Evolutionary conservation across 1,140 invertebrate species (phyloP).

Genomic region (Heliconius hermathena): DNA sequence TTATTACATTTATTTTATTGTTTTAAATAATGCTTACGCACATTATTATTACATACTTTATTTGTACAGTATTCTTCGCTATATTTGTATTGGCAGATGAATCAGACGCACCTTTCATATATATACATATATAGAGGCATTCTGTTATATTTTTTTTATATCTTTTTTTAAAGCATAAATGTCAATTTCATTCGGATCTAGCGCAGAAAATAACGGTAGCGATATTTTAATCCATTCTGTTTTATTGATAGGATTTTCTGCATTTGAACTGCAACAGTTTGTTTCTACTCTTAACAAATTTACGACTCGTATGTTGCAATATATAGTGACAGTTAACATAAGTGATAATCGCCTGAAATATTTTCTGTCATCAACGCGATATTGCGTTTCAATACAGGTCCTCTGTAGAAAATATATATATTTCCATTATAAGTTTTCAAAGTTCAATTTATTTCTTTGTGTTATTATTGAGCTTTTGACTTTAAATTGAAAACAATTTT

Average conservation of each 20-base stretch:
- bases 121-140: background rate
- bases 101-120: background rate
- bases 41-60: background rate
- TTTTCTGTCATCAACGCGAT: conserved; percentile 7
- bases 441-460: background rate
- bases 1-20: too few species aligned
- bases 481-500: background rate
- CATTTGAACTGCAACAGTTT: conserved; percentile 30
- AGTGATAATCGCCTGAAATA: conserved; percentile 27
- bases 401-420: background rate
- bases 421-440: background rate
- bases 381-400: background rate
- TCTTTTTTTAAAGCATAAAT: background rate
- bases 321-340: conserved; percentile 23
- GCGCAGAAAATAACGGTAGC: conserved; percentile 21
- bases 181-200: background rate
- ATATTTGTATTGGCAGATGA: background rate
- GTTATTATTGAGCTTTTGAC: background rate
- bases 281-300: conserved; percentile 28
- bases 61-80: background rate
- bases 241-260: conserved; percentile 27
- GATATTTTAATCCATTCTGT: conserved; percentile 37
- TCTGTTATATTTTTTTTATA: background rate
- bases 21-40: too few species aligned
- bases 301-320: conserved; percentile 13